Evolutionary conservation across 2,797 vertebrate genomes (phyloP), one percentile per base, ranked within the genome.

Genomic region (Coendou prehensilis): DNA sequence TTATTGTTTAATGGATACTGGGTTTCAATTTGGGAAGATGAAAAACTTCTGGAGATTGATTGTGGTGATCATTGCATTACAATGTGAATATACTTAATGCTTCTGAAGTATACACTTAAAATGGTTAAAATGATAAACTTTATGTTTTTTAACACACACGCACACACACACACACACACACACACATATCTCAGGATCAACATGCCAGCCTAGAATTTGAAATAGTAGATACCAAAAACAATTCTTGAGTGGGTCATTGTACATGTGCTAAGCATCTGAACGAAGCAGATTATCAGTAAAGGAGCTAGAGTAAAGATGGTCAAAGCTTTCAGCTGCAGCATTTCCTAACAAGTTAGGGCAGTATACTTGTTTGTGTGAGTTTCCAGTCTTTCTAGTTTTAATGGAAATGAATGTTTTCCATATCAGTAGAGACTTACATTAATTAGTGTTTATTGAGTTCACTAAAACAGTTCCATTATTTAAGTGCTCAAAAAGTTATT

Each of bases 401-500:
- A 5, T 92, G 57, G n/a, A 73, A 96, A 91, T 91, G 54, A 97
- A 91, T 63, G 57, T 37, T 81, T 64, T 83, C 75, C 75, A 80
- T 47, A 88, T 96, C 87, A 94, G 56, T 67, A 69, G 87, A 41
- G 20, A 97, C 82, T 96, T 93, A 93, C 83, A 82, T 94, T 96
- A 92, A 94, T 67, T 83, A 93, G 73, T 8, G 22, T 89, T 97
- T 95, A 92, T 76, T 86, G 63, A 69, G 26, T 88, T 92, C 93
- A 84, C 89, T 96, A 89, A 94, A 89, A 96, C 30, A 73, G 95
- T 59, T 33, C 71, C 67, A 69, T 85, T 94, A 95, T 96, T 94
- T 92, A 92, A 67, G 63, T 61, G 80, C 52, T 97, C 71, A 96
- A 88, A 97, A 83, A 83, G 64, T 92, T 75, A 64, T 94, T 90